Evolutionary conservation across 2,113 vertebrate genomes (phyloP).

Genomic region (Cyanistes caeruleus): DNA sequence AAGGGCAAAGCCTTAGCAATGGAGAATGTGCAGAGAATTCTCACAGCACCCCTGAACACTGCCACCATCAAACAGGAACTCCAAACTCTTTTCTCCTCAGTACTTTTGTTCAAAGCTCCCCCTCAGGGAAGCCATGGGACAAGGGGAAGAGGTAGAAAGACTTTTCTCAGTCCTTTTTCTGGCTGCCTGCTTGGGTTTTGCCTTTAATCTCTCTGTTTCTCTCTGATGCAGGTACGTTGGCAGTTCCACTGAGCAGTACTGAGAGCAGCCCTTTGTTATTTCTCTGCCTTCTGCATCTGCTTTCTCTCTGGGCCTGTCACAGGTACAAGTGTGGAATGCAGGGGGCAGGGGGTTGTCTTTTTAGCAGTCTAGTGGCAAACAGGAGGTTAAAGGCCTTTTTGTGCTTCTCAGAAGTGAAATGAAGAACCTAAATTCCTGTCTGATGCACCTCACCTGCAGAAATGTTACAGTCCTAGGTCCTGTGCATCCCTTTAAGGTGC

Average conservation of each 20-base stretch:
- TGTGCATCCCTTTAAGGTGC: background rate
- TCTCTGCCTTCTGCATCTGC: background rate
- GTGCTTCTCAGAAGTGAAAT: background rate
- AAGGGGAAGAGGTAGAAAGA: background rate
- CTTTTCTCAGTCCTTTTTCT: background rate
- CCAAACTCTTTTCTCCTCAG: background rate
- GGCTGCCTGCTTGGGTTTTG: background rate
- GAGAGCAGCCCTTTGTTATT: background rate
- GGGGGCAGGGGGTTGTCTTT: background rate
- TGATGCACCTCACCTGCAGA: background rate
- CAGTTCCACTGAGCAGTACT: background rate
- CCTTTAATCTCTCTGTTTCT: background rate
- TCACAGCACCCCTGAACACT: background rate
- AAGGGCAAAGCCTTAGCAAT: background rate
- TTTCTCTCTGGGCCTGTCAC: background rate
- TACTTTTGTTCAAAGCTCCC: background rate
- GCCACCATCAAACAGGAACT: background rate
- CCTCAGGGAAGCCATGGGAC: background rate
- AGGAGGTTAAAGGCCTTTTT: background rate
- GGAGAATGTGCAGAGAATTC: background rate
- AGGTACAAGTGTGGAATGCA: accelerated
- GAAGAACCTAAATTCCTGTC: background rate
- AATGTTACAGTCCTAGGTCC: background rate
- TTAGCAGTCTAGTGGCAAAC: background rate
- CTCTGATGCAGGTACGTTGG: background rate